Evolutionary conservation across 2,113 vertebrate genomes (phyloP).

Genomic region (Pimephales promelas): DNA sequence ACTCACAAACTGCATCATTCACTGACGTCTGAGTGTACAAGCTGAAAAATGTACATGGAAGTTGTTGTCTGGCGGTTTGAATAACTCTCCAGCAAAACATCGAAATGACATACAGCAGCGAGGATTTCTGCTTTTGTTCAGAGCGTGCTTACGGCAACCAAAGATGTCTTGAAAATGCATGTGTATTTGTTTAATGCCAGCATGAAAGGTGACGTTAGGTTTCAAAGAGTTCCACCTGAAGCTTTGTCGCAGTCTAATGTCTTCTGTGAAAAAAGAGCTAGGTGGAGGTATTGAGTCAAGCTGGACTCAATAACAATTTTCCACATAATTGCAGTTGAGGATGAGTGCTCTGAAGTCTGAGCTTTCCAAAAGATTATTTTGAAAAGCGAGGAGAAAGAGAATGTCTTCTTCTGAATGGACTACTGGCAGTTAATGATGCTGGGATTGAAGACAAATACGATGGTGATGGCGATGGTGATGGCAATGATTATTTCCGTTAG

Average conservation of each 20-base stretch:
- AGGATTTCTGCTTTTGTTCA: conserved; percentile 7
- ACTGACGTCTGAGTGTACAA: conserved; percentile 17
- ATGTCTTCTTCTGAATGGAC: conserved; percentile 24
- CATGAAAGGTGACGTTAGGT: conserved; percentile 22
- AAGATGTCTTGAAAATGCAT: conserved; percentile 14
- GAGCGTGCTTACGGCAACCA: neutral
- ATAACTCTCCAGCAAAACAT: neutral
- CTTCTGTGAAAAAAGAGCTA: conserved; percentile 57
- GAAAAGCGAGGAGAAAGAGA: conserved; percentile 22
- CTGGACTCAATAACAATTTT: conserved; percentile 53
- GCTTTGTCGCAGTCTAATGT: conserved; percentile 37
- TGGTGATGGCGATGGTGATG: conserved; percentile 43
- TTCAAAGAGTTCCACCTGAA: conserved; percentile 23
- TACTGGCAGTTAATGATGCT: conserved; percentile 44
- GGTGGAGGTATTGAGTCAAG: conserved; percentile 63
- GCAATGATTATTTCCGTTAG: conserved; percentile 26
- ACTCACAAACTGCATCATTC: conserved; percentile 23
- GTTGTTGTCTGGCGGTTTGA: conserved; percentile 14
- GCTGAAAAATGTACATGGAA: conserved; percentile 4
- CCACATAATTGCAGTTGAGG: conserved; percentile 52
- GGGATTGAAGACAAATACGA: conserved; percentile 35
- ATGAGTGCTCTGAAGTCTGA: conserved; percentile 29
- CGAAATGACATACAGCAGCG: neutral
- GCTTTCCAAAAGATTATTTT: conserved; percentile 10
- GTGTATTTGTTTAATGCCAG: neutral